phyloP scores from a whole-genome alignment of 1,140 invertebrate species.

The Drosophila asahinai region DNA sequence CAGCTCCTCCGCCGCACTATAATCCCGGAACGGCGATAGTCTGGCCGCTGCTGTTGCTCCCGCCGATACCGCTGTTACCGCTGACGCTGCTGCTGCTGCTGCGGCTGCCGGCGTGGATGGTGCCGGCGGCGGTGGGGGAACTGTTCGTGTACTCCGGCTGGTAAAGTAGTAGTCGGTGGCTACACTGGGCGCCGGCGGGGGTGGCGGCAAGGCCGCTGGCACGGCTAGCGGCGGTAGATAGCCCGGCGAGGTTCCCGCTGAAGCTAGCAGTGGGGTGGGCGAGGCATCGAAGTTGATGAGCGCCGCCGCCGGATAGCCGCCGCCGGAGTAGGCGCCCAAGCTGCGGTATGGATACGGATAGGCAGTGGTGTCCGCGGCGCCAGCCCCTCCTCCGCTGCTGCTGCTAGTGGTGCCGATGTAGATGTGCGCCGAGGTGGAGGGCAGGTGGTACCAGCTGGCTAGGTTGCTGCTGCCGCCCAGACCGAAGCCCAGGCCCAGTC shows the following conservation, averaged over 20 bases:
- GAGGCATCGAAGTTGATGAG: slow-evolving; percentile 75
- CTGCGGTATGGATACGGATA: slow-evolving; percentile 68
- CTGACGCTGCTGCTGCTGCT: slow-evolving; percentile 26
- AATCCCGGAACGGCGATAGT: slow-evolving; percentile 54
- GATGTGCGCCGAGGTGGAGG: slow-evolving; percentile 74
- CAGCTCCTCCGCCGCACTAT: slow-evolving; percentile 67
- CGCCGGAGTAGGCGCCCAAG: slow-evolving; percentile 59
- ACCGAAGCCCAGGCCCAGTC: slow-evolving; percentile 73
- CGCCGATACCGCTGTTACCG: slow-evolving; percentile 21
- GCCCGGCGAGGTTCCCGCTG: slow-evolving; percentile 65
- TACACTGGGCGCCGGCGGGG: slow-evolving; percentile 66
- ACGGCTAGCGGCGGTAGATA: slow-evolving; percentile 63
- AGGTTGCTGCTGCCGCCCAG: slow-evolving; percentile 76
- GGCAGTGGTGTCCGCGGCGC: slow-evolving; percentile 23
- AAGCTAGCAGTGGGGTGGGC: slow-evolving; percentile 70
- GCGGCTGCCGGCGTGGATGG: slow-evolving; percentile 46
- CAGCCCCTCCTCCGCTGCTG: slow-evolving; percentile 12
- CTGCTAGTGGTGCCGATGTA: slow-evolving; percentile 73
- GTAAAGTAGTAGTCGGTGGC: slow-evolving; percentile 72
- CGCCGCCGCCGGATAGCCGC: slow-evolving; percentile 73
- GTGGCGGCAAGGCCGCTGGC: slow-evolving; percentile 60
- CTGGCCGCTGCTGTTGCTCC: slow-evolving; percentile 37
- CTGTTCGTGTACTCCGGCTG: slow-evolving; percentile 55
- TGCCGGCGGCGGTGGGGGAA: slow-evolving; percentile 42
- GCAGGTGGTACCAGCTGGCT: slow-evolving; percentile 74